Conservation (phyloP, 2,113 vertebrate species). For the Mesocricetus auratus region DNA sequence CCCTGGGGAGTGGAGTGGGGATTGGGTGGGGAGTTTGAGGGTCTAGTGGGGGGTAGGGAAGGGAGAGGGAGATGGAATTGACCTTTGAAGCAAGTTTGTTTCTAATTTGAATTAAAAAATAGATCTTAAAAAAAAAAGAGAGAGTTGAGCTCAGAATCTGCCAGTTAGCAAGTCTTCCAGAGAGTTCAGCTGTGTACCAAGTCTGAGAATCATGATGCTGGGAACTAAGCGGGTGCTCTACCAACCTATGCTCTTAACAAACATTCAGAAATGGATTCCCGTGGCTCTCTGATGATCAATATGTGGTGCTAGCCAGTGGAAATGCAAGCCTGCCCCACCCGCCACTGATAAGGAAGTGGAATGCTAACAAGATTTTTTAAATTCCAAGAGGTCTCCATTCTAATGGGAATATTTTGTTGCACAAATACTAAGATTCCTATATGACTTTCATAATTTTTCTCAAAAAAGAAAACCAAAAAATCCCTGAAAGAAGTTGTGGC, state of each 20-base stretch:
- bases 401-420: conserved; percentile 63
- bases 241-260: conserved; percentile 12
- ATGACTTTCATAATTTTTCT: conserved; percentile 48
- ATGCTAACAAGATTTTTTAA: conserved; percentile 71
- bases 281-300: not conserved
- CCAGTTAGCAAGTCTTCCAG: conserved; percentile 13
- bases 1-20: no score
- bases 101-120: not conserved
- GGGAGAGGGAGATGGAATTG: no score
- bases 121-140: not conserved
- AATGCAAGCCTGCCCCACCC: not conserved
- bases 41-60: no score
- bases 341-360: conserved; percentile 58
- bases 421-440: conserved; percentile 51
- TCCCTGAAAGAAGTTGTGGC: not conserved
- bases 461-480: not conserved
- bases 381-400: conserved; percentile 57
- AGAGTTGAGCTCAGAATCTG: no score
- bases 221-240: not conserved
- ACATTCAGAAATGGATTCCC: not conserved
- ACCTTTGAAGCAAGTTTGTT: no score
- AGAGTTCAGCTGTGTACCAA: not conserved
- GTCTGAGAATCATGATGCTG: not conserved
- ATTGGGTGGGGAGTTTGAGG: no score
- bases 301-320: not conserved